phyloP scores from a whole-genome alignment of 2,888 invertebrate species.

The Yponomeuta plumbellus region DNA sequence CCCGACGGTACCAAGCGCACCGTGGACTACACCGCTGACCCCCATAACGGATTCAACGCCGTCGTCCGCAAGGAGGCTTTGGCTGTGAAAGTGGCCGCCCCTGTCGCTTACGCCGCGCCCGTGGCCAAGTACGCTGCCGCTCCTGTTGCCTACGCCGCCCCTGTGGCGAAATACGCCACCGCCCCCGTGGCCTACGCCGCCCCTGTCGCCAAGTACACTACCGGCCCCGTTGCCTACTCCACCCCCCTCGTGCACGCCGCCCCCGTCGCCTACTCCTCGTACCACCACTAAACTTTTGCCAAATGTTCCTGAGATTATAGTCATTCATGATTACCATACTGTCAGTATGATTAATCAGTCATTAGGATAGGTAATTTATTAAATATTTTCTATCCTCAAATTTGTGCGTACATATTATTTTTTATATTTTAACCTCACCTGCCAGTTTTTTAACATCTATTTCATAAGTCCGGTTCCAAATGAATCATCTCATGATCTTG shows the following conservation, averaged over 20 bases:
- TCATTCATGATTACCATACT: conserved; percentile 29
- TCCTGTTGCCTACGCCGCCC: conserved; percentile 19
- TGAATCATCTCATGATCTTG: no score
- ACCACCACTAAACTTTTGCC: conserved; percentile 59
- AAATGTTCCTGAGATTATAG: conserved; percentile 39
- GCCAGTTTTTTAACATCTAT: no score
- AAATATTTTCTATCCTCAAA: conserved; percentile 30
- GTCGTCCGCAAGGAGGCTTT: conserved; percentile 39
- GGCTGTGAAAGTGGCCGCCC: conserved; percentile 35
- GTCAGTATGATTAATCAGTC: conserved; percentile 30
- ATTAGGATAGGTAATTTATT: conserved; percentile 36
- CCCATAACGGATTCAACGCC: conserved; percentile 23
- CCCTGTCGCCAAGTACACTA: conserved; percentile 30
- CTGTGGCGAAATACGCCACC: conserved; percentile 22
- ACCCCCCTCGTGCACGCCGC: conserved; percentile 28
- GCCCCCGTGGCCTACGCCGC: conserved; percentile 33
- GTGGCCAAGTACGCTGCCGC: conserved; percentile 21
- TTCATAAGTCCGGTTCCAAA: no score
- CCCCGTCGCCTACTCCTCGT: conserved; percentile 28
- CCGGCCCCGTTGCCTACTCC: conserved; percentile 24
- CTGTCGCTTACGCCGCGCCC: conserved; percentile 38
- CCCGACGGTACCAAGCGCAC: conserved; percentile 51
- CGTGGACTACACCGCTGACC: conserved; percentile 51
- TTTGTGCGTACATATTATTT: conserved; percentile 1
- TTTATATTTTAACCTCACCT: background rate